A percentile compares a stretch with the other conserved stretches of the same genome.
Conservation (phyloP, 35 echinoderm and acorn worm genomes). For the Chiridota heheva region DNA sequence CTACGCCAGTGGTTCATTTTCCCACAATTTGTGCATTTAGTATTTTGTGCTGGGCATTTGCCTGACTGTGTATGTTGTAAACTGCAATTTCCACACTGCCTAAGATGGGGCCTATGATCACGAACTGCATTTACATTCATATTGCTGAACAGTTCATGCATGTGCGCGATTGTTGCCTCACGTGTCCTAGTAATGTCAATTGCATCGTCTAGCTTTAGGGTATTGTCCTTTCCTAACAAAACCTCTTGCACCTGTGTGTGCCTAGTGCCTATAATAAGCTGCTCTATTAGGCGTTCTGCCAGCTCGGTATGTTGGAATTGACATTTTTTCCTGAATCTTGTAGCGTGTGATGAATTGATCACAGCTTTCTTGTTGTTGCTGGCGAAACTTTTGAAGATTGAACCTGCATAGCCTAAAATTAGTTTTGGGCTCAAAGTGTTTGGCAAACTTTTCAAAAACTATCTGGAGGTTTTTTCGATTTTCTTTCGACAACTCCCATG, state of each 20-base stretch:
- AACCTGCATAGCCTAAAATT: not conserved
- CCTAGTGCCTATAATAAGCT: constrained; percentile 9
- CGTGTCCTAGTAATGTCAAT: constrained; percentile 38
- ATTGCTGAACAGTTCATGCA: constrained; percentile 26
- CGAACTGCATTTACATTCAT: not conserved
- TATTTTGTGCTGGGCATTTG: constrained; percentile 44
- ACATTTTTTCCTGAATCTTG: not conserved
- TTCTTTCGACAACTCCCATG: not conserved
- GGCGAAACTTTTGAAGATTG: not conserved
- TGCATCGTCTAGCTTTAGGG: constrained; percentile 32
- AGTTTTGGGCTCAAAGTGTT: constrained; percentile 6
- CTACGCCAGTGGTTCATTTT: constrained; percentile 52
- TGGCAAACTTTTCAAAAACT: constrained; percentile 9
- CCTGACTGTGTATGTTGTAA: constrained; percentile 8
- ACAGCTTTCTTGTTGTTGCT: not conserved
- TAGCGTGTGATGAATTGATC: constrained; percentile 3
- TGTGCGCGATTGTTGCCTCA: constrained; percentile 19
- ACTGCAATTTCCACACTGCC: constrained; percentile 25
- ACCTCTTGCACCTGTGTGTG: constrained; percentile 49
- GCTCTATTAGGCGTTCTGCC: not conserved
- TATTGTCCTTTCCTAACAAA: constrained; percentile 38
- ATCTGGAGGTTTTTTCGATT: not conserved
- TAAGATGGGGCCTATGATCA: not conserved
- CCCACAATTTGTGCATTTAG: constrained; percentile 35
- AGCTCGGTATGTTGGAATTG: not conserved